Evolutionary conservation across 30 jellyfish, hydroid and myxozoan genomes (phyloP), one percentile per base, ranked within the genome.

Genomic region (Mastigias papua): DNA sequence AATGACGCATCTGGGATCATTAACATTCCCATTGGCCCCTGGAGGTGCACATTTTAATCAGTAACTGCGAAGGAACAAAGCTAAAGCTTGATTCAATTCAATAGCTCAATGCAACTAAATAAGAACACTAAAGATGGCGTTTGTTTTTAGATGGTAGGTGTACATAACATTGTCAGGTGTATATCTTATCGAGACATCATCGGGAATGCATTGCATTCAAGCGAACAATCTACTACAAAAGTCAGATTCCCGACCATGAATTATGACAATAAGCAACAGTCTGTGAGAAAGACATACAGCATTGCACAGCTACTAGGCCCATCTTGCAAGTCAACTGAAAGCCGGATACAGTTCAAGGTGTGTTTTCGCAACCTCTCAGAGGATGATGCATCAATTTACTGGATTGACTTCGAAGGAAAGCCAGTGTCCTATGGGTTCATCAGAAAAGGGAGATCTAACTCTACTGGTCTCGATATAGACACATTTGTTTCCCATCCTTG

Each of bases 401-500:
- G 99, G 99, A 81, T 95, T 34, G 91, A 95, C 71, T 95, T 29
- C 76, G 21, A 72, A 19, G 97, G 99, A 22, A 86, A 86, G 58
- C 81, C 92, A 27, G 77, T 35, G 29, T 78, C 86, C 27, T 87
- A 58, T 75, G 95, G 97, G 11, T 46, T 21, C 27, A 48, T 95
- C 69, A 87, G 69, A 32, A 97, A 89, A 13, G 64, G 82, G 11
- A 74, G 48, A 67, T 74, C 98, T 2, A 9, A 42, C 0, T 90
- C 69, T 32, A 69, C 30, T 9, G 99, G 99, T 11, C 84, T 80
- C 19, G 77, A 22, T 10, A 48, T 90, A 28, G 77, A 73, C 37
- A 90, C 99, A 17, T 95, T 73, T 76, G 89, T 90, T n/a, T 76
- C 96, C 11, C 99, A 95, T 75, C 98, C 98, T 2, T 95, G 99